These are phyloP conservation scores for Lithobates pipiens DNA, from an alignment of 2,797 vertebrate genomes.

Conservation along the genomic window DNA sequence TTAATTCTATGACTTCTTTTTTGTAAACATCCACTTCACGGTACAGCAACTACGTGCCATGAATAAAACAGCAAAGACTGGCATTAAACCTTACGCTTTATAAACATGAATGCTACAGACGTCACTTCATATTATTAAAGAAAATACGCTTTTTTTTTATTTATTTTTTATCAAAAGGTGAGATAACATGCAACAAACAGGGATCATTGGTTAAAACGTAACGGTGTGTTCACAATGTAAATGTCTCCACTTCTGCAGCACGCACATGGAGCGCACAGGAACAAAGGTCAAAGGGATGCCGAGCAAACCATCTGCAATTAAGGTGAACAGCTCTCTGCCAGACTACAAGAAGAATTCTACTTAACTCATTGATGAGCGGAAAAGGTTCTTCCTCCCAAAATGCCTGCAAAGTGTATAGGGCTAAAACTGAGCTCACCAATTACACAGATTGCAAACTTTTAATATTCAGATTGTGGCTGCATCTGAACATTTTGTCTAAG, in stretches of 20 bases:
- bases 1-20: not conserved
- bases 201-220: slow-evolving; percentile 17
- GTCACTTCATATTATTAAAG: not conserved
- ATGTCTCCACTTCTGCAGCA: not conserved
- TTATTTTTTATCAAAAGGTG: not conserved
- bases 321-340: slow-evolving; percentile 32
- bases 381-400: not conserved
- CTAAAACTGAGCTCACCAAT: slow-evolving; percentile 38
- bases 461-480: slow-evolving; percentile 59
- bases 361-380: slow-evolving; percentile 28
- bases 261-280: slow-evolving; percentile 4
- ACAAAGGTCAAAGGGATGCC: slow-evolving; percentile 40
- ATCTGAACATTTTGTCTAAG: slow-evolving; percentile 62
- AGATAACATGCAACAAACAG: slow-evolving; percentile 12
- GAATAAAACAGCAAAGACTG: not conserved
- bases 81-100: not conserved
- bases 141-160: not conserved
- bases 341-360: not conserved
- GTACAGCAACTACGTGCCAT: not conserved
- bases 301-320: slow-evolving; percentile 46
- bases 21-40: not conserved
- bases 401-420: slow-evolving; percentile 19
- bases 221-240: slow-evolving; percentile 21
- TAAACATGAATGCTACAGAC: not conserved
- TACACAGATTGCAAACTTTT: slow-evolving; percentile 60